Evolutionary conservation across 1,140 invertebrate genomes (phyloP), one percentile per base, ranked within the genome.

Genomic region (Drosophila willistoni): DNA sequence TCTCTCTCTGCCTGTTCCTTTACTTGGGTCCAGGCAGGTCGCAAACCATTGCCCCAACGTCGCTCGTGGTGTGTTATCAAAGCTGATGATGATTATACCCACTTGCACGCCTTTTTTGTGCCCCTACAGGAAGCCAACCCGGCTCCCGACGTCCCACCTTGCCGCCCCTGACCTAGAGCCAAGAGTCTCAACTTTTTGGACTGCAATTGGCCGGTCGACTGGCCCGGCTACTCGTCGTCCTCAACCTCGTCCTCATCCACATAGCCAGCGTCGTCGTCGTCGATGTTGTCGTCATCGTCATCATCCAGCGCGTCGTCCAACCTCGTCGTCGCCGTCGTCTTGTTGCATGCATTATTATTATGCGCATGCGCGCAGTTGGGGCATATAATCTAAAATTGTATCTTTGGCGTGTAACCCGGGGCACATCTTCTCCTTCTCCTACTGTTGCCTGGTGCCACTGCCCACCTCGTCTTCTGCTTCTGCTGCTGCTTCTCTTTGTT

Each of bases 351-450:
- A 90, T 85, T 89, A 89, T 89, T 90, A 90, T 90, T 90, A 91
- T 91, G 89, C 89, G 89, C 89, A 89, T 91, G 89, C 89, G 89
- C 87, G 82, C 89, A 89, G 80, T 83, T 85, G 87, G 83, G 73
- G 70, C 83, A 85, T 89, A 91, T 85, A 91, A 91, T 91, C 89
- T 91, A 90, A 91, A 91, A 91, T 91, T 90, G 89, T 91, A 91
- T 91, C 89, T 91, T 90, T 90, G 89, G 89, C 83, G 89, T 89
- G 89, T 90, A 91, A 89, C 87, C 83, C 78, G 84, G 81, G 89
- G 89, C 89, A 82, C 74, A 87, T 74, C 41, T 73, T 79, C 68
- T 74, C 47, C 55, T 79, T 69, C 65, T 73, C 66, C 68, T 77
- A 64, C 68, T 71, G 41, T 62, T 41, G 22, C 61, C 70, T 68